Evolutionary conservation across 2,113 vertebrate species (phyloP), one percentile per base, ranked within the genome.

Genomic region (Dicerorhinus sumatrensis): DNA sequence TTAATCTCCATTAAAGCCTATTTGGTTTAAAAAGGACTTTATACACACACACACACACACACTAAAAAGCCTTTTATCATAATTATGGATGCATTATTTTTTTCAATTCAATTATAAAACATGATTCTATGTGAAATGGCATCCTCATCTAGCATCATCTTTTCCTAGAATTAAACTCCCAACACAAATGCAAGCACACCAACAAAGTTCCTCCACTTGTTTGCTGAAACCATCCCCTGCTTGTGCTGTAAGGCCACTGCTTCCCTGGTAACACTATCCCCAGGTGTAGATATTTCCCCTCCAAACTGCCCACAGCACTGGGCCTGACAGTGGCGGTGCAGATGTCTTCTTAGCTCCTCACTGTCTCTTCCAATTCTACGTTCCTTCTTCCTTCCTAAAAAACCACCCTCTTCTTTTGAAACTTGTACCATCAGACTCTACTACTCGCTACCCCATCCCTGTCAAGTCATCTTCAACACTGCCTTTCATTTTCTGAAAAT

Each of bases 41-140:
- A 54, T 60, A 21, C 16, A 79, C 39, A 48, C 16, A n/a, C 27
- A 36, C 13, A 54, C 51, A 54, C 51, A 54, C 51, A 51, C 12
- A 13, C 11, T 51, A 51, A 16, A 51, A 51, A n/a, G 84, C 4
- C 17, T 75, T 29, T 82, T 29, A 87, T 54, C 33, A 93, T 86
- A 96, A 98, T 65, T 39, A 94, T 12, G 58, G 29, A 80, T 70
- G 73, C 87, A 91, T 79, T 13, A 90, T 36, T 60, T 36, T 36
- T 75, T 87, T 39, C 85, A 96, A 91, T 79, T 86, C 92, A 87
- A 97, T 27, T 27, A 94, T 63, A 96, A 87, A 88, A 91, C 96
- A 85, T 14, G 33, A 69, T 48, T 94, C 70, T 39, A 86, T 84
- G 67, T 92, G 65, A 98, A 56, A 82, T 91, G 84, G 69, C 62